Conservation (phyloP, 1,140 invertebrate species). For the Eueides isabella region DNA sequence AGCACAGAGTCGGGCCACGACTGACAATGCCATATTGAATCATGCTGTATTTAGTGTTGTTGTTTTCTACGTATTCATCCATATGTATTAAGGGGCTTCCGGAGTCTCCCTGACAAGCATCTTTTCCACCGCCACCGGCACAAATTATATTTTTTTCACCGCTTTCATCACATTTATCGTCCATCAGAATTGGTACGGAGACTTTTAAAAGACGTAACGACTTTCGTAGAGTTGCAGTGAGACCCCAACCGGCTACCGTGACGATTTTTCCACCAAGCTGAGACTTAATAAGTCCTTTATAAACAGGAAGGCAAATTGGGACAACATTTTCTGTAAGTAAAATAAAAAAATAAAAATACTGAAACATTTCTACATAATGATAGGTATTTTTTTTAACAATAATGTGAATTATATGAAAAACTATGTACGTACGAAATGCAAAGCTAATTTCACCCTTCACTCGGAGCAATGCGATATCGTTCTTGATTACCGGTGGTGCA, state of each 20-base stretch:
- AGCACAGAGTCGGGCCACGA: constrained; percentile 29
- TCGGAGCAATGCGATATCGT: constrained; percentile 10
- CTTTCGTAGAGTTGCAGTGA: constrained; percentile 17
- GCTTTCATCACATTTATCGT: constrained; percentile 23
- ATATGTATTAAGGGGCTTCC: constrained; percentile 46
- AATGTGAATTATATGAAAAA: not conserved
- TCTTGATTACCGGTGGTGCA: not conserved
- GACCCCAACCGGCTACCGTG: constrained; percentile 41
- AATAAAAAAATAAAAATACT: not conserved
- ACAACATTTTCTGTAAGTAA: constrained; percentile 28
- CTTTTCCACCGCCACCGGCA: constrained; percentile 34
- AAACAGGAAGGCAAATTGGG: constrained; percentile 35
- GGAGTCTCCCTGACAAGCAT: constrained; percentile 47
- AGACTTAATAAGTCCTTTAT: not conserved
- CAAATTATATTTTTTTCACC: constrained; percentile 33
- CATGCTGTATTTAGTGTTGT: constrained; percentile 5
- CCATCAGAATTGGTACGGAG: constrained; percentile 30
- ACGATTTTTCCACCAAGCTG: constrained; percentile 18
- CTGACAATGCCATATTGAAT: constrained; percentile 48
- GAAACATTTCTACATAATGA: not conserved
- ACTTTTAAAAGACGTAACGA: constrained; percentile 37
- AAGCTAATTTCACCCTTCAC: not conserved
- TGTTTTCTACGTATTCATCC: no score
- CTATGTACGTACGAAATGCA: not conserved
- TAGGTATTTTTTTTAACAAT: no score